phyloP scores from a whole-genome alignment of 2,113 vertebrate species.

The Falco punctatus region DNA sequence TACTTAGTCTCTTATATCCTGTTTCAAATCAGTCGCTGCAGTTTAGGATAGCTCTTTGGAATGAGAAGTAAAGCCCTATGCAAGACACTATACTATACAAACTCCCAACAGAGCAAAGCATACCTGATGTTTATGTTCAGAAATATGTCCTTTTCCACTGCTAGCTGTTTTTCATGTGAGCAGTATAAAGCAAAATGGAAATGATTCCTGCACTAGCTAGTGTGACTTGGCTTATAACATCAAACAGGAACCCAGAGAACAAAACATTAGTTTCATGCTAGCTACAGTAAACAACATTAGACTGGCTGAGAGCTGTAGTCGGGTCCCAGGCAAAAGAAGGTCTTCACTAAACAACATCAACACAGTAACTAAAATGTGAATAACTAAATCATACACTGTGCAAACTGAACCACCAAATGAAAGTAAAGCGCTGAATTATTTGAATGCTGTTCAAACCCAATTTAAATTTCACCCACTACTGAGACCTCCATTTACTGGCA shows the following conservation, averaged over 20 bases:
- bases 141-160: slow-evolving; percentile 6
- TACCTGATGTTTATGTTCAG: neutral
- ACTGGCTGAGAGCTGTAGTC: slow-evolving; percentile 18
- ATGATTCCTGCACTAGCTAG: slow-evolving; percentile 38
- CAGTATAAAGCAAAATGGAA: slow-evolving; percentile 46
- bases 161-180: slow-evolving; percentile 20
- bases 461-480: slow-evolving; percentile 72
- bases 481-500: slow-evolving; percentile 64
- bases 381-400: slow-evolving; percentile 62
- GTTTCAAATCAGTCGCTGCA: neutral
- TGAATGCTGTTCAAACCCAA: slow-evolving; percentile 63
- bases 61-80: neutral
- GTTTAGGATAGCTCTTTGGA: neutral
- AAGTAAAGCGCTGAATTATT: slow-evolving; percentile 61
- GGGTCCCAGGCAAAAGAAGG: slow-evolving; percentile 53
- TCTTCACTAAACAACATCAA: slow-evolving; percentile 55
- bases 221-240: slow-evolving; percentile 50
- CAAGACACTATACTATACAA: neutral
- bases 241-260: slow-evolving; percentile 44
- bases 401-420: slow-evolving; percentile 50
- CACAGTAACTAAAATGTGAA: slow-evolving; percentile 62
- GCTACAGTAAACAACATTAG: slow-evolving; percentile 58
- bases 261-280: slow-evolving; percentile 56
- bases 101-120: neutral
- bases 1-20: neutral